phyloP scores from a whole-genome alignment of 2,888 invertebrate genomes.

The Didymodactylos carnosus region DNA sequence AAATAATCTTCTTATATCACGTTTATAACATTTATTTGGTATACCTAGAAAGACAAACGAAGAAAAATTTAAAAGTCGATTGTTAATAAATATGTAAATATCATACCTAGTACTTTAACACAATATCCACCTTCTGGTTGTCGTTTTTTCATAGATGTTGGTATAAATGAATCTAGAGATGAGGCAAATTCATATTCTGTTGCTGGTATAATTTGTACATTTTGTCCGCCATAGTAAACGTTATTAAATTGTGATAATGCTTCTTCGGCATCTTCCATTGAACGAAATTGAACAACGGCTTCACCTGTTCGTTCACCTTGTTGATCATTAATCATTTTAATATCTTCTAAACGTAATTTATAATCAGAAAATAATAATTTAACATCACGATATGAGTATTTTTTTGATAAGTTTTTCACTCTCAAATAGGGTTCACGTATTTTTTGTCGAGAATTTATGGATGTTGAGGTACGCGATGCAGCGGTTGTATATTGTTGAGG shows the following conservation, averaged over 20 bases:
- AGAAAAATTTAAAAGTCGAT: no score
- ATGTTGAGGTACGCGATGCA: no score
- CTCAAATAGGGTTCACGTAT: neutral
- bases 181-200: slow-evolving; percentile 1
- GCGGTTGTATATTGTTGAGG: no score
- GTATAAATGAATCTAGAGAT: neutral
- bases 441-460: neutral
- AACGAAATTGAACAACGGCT: neutral
- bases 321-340: slow-evolving; percentile 1
- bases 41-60: neutral
- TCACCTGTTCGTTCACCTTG: neutral
- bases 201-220: neutral
- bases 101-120: neutral
- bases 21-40: neutral
- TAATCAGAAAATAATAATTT: neutral
- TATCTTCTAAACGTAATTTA: neutral
- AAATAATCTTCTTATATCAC: neutral
- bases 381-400: slow-evolving; percentile 1
- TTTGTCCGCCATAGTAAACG: neutral
- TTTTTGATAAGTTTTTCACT: neutral
- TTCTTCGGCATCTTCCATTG: neutral
- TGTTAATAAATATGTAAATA: no score
- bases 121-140: neutral
- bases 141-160: neutral
- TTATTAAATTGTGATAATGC: neutral